Evolutionary conservation across 1,140 invertebrate genomes (phyloP).

Genomic region (Scaptomyza hsui): DNA sequence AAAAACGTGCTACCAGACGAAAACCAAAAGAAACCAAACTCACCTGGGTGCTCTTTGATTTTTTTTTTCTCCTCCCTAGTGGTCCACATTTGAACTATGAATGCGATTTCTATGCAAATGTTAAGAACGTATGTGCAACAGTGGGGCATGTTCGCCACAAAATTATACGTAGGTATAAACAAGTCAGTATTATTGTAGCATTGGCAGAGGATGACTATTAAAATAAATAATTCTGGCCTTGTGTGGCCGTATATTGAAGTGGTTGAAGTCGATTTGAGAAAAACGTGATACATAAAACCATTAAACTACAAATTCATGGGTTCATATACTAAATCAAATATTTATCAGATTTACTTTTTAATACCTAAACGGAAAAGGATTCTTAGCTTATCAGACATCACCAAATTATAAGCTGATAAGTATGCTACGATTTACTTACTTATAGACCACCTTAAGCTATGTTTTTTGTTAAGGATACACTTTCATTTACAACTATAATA

Average conservation of each 20-base stretch:
- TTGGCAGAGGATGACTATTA: conserved; percentile 6
- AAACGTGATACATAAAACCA: neutral
- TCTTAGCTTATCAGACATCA: too few species aligned
- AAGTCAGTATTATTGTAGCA: conserved; percentile 39
- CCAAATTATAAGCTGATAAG: too few species aligned
- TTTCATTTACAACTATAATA: conserved; percentile 28
- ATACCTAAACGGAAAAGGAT: too few species aligned
- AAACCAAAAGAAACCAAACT: conserved; percentile 3
- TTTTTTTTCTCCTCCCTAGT: conserved; percentile 1
- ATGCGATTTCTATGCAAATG: conserved; percentile 66
- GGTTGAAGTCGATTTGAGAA: neutral
- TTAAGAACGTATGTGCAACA: conserved; percentile 23
- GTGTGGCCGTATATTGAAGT: neutral
- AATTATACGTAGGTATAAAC: conserved; percentile 26
- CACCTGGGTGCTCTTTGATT: conserved; percentile 20
- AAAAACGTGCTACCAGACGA: conserved; percentile 24
- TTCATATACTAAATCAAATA: neutral
- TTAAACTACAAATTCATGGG: neutral
- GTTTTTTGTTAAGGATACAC: conserved; percentile 13
- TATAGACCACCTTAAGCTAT: neutral
- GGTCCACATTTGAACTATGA: conserved; percentile 50
- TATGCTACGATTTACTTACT: neutral
- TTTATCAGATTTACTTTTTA: neutral
- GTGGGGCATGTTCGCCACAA: conserved; percentile 20
- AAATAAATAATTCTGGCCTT: conserved; percentile 31